Evolutionary conservation across 2,888 invertebrate species (phyloP).

Genomic region (Drosophila anceps): DNA sequence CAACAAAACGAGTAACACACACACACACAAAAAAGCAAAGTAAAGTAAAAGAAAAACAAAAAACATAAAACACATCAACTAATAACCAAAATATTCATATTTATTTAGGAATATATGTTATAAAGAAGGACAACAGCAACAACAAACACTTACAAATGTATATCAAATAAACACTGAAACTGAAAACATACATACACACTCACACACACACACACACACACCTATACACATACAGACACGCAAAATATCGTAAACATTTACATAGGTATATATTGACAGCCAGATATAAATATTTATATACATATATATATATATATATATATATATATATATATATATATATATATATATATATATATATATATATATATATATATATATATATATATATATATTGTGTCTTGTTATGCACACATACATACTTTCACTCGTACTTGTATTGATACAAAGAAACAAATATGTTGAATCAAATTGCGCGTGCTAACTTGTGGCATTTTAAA

Average conservation of each 20-base stretch:
- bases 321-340: constrained; percentile 39
- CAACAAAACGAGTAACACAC: constrained; percentile 20
- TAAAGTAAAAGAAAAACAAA: too few species aligned
- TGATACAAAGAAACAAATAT: constrained; percentile 23
- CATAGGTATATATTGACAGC: constrained; percentile 9
- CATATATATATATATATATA: constrained; percentile 39
- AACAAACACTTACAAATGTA: constrained; percentile 25
- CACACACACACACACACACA: not conserved
- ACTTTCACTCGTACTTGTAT: constrained; percentile 31
- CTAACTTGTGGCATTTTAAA: constrained; percentile 55
- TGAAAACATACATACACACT: constrained; percentile 6
- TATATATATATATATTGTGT: constrained; percentile 35
- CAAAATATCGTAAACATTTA: constrained; percentile 12
- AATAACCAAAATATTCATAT: constrained; percentile 22
- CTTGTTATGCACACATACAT: constrained; percentile 41
- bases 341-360: constrained; percentile 36
- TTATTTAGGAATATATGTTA: constrained; percentile 34
- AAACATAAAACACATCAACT: constrained; percentile 11
- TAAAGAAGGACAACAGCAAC: not conserved
- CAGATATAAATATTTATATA: constrained; percentile 21
- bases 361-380: constrained; percentile 15
- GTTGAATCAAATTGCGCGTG: constrained; percentile 47
- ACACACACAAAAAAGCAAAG: not conserved
- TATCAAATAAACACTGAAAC: constrained; percentile 40
- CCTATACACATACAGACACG: not conserved